These are phyloP conservation scores for Drosophila cardini DNA, from an alignment of 1,140 invertebrate genomes.

Conservation along the genomic window DNA sequence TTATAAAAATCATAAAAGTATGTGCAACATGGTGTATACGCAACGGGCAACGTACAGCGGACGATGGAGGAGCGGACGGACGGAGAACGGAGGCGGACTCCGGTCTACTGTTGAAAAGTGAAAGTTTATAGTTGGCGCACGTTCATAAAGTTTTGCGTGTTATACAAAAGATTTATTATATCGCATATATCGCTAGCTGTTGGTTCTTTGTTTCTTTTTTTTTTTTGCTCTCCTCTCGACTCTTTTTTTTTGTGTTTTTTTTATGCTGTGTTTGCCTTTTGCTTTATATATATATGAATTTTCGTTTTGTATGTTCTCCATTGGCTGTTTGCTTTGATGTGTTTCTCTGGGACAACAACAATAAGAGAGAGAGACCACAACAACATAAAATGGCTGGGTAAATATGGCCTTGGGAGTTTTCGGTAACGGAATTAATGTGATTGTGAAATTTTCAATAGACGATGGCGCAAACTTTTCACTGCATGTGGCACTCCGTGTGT, in stretches of 20 bases:
- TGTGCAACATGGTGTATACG: slow-evolving; percentile 69
- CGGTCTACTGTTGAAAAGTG: slow-evolving; percentile 64
- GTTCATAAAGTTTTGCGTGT: slow-evolving; percentile 79
- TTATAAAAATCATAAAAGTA: slow-evolving; percentile 65
- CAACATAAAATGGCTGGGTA: slow-evolving; percentile 45
- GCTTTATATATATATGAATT: slow-evolving; percentile 34
- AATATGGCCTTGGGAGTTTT: slow-evolving; percentile 70
- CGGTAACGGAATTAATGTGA: slow-evolving; percentile 74
- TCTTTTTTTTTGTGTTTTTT: slow-evolving; percentile 25
- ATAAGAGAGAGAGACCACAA: slow-evolving; percentile 23
- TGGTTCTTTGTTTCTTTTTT: slow-evolving; percentile 57
- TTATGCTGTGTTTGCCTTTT: slow-evolving; percentile 65
- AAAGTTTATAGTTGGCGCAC: slow-evolving; percentile 79
- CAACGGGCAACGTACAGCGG: slow-evolving; percentile 47
- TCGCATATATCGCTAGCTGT: slow-evolving; percentile 73
- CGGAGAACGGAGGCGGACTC: neutral
- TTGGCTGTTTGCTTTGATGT: slow-evolving; percentile 62
- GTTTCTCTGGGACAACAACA: slow-evolving; percentile 21
- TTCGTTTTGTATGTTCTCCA: slow-evolving; percentile 56
- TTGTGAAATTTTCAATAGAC: slow-evolving; percentile 67
- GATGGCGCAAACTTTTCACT: slow-evolving; percentile 52
- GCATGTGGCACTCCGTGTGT: slow-evolving; percentile 22
- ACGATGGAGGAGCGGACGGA: neutral
- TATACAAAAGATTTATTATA: slow-evolving; percentile 80
- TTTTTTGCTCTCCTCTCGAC: slow-evolving; percentile 6